Evolutionary conservation across 1,140 invertebrate species (phyloP), one percentile per base, ranked within the genome.

Genomic region (Agraylea sexmaculata): DNA sequence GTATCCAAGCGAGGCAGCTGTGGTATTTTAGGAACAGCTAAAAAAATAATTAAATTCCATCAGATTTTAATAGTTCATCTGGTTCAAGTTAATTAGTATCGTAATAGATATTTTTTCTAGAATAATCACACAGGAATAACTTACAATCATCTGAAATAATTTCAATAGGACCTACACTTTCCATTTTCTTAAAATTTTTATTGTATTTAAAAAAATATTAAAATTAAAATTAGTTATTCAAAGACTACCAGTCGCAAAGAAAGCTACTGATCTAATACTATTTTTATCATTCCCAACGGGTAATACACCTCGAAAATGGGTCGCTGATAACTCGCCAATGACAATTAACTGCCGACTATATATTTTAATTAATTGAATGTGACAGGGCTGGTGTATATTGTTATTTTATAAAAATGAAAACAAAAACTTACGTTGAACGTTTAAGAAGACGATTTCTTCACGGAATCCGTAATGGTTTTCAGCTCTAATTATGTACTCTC

Each of bases 391-490:
- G 36, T 23, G 31, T 11, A 29, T 31, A 46, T 15, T 22, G 12
- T n/a, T 37, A 22, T 38, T 15, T 19, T 17, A 40, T 23, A 3
- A 29, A 19, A 39, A 36, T 29, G 16, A 4, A 25, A 45, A 39
- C 30, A 47, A 23, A 23, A 21, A 71, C 77, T 75, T 68, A 87
- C 86, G 86, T 76, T 96, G 91, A 17, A 99, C 93, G 58, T 95
- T 96, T 2, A 99, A 73, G 74, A 94, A 95, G 4, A 95, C 91
- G 33, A 90, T 82, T 66, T 96, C 93, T 68, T 99, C 94, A 50
- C 86, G 75, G 53, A 83, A 87, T 32, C 95, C 95, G 63, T 95
- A 99, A 57, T 90, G 87, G 70, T 99, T 99, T 62, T 97, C 91
- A 2, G 95, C 95, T 28, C 87, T 71, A 50, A 99, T 95, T 38